phyloP scores from a whole-genome alignment of 2,113 vertebrate species.

The Psittacus erithacus region DNA sequence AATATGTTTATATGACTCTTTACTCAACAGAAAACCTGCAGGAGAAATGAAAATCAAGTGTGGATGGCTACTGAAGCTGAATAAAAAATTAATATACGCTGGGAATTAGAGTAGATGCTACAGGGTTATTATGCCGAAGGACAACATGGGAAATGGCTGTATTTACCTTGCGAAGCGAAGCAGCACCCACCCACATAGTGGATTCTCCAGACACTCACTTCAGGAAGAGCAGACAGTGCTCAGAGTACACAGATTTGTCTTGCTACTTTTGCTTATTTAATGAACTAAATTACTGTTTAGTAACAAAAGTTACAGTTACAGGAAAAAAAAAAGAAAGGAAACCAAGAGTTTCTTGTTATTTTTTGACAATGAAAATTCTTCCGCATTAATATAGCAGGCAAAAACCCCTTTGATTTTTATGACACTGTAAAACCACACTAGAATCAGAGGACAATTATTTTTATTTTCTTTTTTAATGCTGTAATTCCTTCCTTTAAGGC shows the following conservation, averaged over 20 bases:
- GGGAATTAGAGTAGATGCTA: background rate
- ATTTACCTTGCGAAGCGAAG: background rate
- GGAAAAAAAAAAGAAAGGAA: background rate
- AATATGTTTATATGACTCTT: background rate
- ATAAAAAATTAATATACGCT: background rate
- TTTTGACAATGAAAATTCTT: constrained; percentile 16
- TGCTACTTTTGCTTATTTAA: background rate
- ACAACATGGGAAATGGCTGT: background rate
- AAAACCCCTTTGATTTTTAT: constrained; percentile 25
- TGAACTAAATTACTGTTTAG: background rate
- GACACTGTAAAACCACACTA: background rate
- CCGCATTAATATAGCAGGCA: background rate
- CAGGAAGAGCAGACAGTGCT: background rate
- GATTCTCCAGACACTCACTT: background rate
- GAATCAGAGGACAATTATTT: background rate
- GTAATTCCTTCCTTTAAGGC: constrained; percentile 1
- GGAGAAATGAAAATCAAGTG: constrained; percentile 8
- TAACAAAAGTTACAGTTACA: background rate
- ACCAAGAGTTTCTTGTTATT: background rate
- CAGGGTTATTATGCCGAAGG: background rate
- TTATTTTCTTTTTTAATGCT: background rate
- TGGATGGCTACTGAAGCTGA: background rate
- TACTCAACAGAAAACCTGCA: background rate
- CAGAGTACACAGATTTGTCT: background rate
- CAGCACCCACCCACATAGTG: background rate